Evolutionary conservation across 2,888 invertebrate species (phyloP).

Genomic region (Ochropacha duplaris): DNA sequence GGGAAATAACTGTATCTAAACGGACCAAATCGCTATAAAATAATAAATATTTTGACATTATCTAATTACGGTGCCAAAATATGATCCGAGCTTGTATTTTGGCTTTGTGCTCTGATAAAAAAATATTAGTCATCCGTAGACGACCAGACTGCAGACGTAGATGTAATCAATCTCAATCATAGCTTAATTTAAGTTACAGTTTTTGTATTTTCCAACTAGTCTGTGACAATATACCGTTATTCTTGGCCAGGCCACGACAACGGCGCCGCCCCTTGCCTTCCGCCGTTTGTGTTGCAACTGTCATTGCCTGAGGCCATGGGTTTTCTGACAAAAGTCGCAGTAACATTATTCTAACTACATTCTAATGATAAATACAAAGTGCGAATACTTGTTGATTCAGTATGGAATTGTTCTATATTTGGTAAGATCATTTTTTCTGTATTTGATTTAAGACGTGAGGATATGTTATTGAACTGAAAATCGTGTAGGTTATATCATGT

Average conservation of each 20-base stretch:
- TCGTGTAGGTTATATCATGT: too few relatives aligned
- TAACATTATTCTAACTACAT: slow-evolving; percentile 21
- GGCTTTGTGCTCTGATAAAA: neutral
- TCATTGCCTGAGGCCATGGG: slow-evolving; percentile 11
- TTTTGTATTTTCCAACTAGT: slow-evolving; percentile 13
- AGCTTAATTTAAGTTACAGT: slow-evolving; percentile 10
- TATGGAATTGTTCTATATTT: slow-evolving; percentile 1
- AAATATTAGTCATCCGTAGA: slow-evolving; percentile 1
- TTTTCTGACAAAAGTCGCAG: slow-evolving; percentile 22
- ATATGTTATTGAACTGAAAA: neutral
- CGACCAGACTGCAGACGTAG: slow-evolving; percentile 8
- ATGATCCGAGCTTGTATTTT: neutral
- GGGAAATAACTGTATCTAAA: neutral
- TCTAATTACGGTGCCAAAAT: neutral
- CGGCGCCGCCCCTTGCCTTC: slow-evolving; percentile 36
- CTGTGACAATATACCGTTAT: slow-evolving; percentile 14
- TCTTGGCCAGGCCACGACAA: neutral
- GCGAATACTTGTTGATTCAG: slow-evolving; percentile 13
- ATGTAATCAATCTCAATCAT: slow-evolving; percentile 16
- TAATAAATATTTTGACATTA: too few relatives aligned
- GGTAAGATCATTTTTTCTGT: slow-evolving; percentile 2
- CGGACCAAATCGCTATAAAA: neutral
- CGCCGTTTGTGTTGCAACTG: slow-evolving; percentile 38
- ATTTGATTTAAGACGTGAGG: too few relatives aligned
- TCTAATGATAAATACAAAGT: slow-evolving; percentile 27